phyloP scores from a whole-genome alignment of 1,140 invertebrate genomes.

The Brachionus rubens region DNA sequence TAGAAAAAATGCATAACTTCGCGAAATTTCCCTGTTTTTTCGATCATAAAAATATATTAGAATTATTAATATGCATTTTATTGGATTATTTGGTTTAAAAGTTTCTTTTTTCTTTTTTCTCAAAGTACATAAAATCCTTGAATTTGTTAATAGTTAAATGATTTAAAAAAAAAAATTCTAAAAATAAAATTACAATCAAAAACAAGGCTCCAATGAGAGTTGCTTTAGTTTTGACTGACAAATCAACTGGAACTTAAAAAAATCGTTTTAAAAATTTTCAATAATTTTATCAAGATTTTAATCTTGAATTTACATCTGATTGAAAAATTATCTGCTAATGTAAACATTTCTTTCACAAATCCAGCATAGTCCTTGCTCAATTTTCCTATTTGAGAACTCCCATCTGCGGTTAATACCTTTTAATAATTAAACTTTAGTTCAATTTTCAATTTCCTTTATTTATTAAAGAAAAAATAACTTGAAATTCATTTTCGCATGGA shows the following conservation, averaged over 20 bases:
- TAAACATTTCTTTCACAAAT: conserved; percentile 49
- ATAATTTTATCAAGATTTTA: not conserved
- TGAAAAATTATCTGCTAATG: conserved; percentile 51
- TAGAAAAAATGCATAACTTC: too few relatives aligned
- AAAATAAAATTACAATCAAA: conserved; percentile 56
- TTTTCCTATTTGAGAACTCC: conserved; percentile 51
- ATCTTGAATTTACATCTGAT: conserved; percentile 46
- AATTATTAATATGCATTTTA: too few relatives aligned
- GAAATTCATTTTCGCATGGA: conserved; percentile 43
- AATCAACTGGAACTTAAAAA: conserved; percentile 66
- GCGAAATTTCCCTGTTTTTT: too few relatives aligned
- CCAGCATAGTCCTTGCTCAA: conserved; percentile 51
- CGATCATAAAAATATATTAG: too few relatives aligned
- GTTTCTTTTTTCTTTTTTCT: conserved; percentile 49
- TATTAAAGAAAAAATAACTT: not conserved
- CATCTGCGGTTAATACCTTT: conserved; percentile 44
- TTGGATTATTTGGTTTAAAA: too few relatives aligned
- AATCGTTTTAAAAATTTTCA: not conserved
- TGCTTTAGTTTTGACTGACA: conserved; percentile 77
- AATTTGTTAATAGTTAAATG: conserved; percentile 40
- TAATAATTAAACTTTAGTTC: not conserved
- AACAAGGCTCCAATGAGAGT: conserved; percentile 69
- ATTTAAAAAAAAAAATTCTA: not conserved
- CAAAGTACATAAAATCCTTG: conserved; percentile 53
- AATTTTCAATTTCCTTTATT: not conserved